Conservation (phyloP, 2,888 invertebrate species). For the Philereme transversata region DNA sequence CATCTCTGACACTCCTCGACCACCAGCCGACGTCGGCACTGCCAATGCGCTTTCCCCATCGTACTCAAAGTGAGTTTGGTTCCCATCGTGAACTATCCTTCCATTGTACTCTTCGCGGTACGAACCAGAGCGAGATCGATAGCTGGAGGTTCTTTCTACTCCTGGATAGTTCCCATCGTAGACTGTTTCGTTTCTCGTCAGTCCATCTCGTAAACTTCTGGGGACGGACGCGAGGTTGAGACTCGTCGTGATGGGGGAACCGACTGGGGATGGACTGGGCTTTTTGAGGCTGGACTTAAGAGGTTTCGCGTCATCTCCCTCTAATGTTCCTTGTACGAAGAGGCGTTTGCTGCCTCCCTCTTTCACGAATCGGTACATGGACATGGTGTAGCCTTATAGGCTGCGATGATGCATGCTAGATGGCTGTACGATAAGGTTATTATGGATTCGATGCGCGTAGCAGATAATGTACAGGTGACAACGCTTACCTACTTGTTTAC, state of each 20-base stretch:
- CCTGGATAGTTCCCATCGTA: slow-evolving; percentile 79
- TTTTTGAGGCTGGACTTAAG: slow-evolving; percentile 81
- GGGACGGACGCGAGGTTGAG: slow-evolving; percentile 83
- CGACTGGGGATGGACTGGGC: slow-evolving; percentile 75
- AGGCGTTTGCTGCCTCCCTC: slow-evolving; percentile 86
- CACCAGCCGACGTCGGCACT: slow-evolving; percentile 73
- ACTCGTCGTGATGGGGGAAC: slow-evolving; percentile 86
- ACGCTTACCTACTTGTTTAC: slow-evolving; percentile 30
- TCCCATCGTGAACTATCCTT: slow-evolving; percentile 75
- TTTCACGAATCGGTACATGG: slow-evolving; percentile 92
- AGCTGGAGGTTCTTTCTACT: slow-evolving; percentile 70
- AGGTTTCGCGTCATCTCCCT: slow-evolving; percentile 84
- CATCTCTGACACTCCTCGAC: slow-evolving; percentile 81
- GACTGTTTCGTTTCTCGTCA: slow-evolving; percentile 78
- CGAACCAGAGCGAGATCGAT: slow-evolving; percentile 70
- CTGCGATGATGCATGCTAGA: slow-evolving; percentile 66
- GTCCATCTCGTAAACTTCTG: slow-evolving; percentile 80
- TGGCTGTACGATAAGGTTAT: slow-evolving; percentile 60
- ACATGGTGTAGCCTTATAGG: slow-evolving; percentile 78
- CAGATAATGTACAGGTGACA: slow-evolving; percentile 41
- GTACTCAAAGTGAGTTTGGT: slow-evolving; percentile 80
- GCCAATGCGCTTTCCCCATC: slow-evolving; percentile 74
- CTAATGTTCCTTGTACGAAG: slow-evolving; percentile 89
- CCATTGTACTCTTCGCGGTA: slow-evolving; percentile 77
- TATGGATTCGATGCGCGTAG: slow-evolving; percentile 73